A percentile compares a stretch with the other conserved stretches of the same genome.
These are phyloP conservation scores for Orthosia cruda DNA, from an alignment of 2,888 invertebrate species.

Conservation along the genomic window DNA sequence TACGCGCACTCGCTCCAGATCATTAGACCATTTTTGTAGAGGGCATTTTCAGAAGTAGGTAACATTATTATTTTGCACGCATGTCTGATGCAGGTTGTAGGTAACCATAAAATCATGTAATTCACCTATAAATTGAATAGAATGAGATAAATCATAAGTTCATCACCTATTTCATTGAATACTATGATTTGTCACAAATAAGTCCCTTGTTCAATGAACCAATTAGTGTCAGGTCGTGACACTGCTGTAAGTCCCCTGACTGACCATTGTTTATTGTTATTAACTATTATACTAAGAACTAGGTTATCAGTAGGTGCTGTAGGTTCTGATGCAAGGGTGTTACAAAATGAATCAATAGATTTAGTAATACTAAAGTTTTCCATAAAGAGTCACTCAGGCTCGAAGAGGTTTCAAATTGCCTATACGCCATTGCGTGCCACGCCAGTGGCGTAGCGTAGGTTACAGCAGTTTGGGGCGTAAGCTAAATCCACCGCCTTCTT, in stretches of 20 bases:
- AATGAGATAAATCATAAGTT: constrained; percentile 13
- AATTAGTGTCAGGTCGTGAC: constrained; percentile 58
- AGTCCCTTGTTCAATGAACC: constrained; percentile 51
- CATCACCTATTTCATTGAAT: constrained; percentile 28
- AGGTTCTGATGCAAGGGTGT: neutral
- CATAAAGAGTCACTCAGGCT: neutral
- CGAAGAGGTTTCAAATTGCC: too few species aligned
- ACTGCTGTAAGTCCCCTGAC: constrained; percentile 58
- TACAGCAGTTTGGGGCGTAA: too few species aligned
- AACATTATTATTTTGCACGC: too few species aligned
- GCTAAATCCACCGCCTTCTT: too few species aligned
- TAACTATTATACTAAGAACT: constrained; percentile 24
- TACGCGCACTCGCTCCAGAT: too few species aligned
- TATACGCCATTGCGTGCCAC: too few species aligned
- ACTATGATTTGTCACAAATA: constrained; percentile 37
- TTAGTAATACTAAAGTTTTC: neutral
- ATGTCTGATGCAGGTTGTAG: neutral
- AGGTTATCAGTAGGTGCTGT: constrained; percentile 40
- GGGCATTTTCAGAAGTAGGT: neutral
- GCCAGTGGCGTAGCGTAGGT: too few species aligned
- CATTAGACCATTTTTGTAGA: too few species aligned
- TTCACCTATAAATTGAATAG: constrained; percentile 46
- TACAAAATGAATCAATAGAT: neutral
- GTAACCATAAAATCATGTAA: constrained; percentile 42
- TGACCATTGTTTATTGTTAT: constrained; percentile 34